Evolutionary conservation across 2,113 vertebrate species (phyloP).

Genomic region (Scomber colias): DNA sequence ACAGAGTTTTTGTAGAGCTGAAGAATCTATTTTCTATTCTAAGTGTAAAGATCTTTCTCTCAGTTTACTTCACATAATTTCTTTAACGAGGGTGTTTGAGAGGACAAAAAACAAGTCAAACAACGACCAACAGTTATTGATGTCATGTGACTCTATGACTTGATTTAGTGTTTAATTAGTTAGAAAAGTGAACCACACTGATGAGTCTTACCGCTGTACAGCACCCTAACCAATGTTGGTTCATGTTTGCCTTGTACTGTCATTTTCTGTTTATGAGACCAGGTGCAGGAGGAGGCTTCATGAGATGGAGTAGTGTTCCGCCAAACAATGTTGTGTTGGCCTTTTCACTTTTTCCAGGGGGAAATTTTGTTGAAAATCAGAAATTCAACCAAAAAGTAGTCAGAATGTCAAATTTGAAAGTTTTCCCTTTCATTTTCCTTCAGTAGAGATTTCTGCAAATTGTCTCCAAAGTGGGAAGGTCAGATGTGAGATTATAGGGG

Average conservation of each 20-base stretch:
- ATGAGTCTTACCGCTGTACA: constrained; percentile 38
- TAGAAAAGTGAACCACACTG: background rate
- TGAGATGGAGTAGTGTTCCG: background rate
- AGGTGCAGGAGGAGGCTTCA: background rate
- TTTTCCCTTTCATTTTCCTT: background rate
- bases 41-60: constrained; percentile 33
- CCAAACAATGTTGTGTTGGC: background rate
- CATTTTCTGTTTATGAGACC: constrained; percentile 1
- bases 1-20: constrained; percentile 40
- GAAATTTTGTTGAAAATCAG: background rate
- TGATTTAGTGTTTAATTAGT: constrained; percentile 36
- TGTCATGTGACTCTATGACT: constrained; percentile 25
- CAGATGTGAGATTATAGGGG: background rate
- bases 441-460: background rate
- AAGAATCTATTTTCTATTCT: constrained; percentile 57
- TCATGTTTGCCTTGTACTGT: background rate
- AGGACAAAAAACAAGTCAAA: constrained; percentile 7
- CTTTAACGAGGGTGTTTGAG: background rate
- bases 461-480: background rate
- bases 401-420: background rate
- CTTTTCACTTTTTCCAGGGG: background rate
- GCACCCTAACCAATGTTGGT: constrained; percentile 39
- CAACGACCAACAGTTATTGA: constrained; percentile 13
- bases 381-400: background rate
- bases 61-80: constrained; percentile 31